phyloP scores from a whole-genome alignment of 2,113 vertebrate genomes.

The Python bivittatus region DNA sequence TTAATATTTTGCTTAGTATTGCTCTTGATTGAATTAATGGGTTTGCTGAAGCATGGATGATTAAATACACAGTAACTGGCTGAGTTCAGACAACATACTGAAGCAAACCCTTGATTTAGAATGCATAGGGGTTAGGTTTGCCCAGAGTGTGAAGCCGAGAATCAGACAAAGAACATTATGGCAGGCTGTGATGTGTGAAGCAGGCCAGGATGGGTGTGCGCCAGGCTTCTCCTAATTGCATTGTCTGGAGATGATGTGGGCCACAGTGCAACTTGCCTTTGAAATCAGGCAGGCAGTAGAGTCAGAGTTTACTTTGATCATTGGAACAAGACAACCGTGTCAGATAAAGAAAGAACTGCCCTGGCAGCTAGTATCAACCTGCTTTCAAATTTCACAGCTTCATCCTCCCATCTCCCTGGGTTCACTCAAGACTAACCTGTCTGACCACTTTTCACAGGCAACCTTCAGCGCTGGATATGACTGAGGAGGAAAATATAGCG shows the following conservation, averaged over 20 bases:
- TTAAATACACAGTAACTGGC: not conserved
- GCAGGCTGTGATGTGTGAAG: too few relatives aligned
- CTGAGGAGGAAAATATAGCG: not conserved
- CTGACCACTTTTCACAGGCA: constrained; percentile 23
- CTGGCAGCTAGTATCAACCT: constrained; percentile 1
- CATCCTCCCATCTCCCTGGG: not conserved
- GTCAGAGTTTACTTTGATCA: not conserved
- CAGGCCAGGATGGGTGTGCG: not conserved
- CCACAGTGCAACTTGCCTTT: not conserved
- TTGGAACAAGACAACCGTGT: not conserved
- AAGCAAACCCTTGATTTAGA: too few relatives aligned
- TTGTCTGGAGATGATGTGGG: not conserved
- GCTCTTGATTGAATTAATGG: not conserved
- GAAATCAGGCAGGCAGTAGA: not conserved
- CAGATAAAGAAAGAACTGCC: not conserved
- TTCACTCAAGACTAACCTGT: not conserved
- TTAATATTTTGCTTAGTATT: not conserved
- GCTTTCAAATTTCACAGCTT: not conserved
- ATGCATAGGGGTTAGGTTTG: too few relatives aligned
- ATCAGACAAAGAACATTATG: too few relatives aligned
- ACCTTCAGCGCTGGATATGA: constrained; percentile 7
- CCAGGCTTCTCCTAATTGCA: not conserved
- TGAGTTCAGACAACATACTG: not conserved
- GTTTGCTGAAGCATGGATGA: not conserved
- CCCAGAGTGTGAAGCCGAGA: too few relatives aligned